Evolutionary conservation across 1,140 invertebrate species (phyloP).

Genomic region (Camponotus floridanus): DNA sequence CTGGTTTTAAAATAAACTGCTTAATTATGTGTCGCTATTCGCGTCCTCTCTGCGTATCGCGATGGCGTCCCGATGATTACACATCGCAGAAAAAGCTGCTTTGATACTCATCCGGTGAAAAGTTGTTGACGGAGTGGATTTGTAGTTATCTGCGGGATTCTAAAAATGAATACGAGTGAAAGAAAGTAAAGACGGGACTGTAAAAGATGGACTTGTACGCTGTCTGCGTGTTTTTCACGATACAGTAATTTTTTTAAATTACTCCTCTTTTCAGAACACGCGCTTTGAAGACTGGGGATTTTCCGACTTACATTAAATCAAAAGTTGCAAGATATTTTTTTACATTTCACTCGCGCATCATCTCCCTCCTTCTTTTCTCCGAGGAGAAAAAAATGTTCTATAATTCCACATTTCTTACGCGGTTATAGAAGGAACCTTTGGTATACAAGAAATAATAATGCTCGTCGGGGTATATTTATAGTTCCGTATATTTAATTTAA

Average conservation of each 20-base stretch:
- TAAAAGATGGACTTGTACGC: neutral
- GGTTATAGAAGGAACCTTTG: constrained; percentile 27
- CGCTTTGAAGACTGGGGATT: neutral
- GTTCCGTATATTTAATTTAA: constrained; percentile 44
- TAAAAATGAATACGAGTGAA: constrained; percentile 40
- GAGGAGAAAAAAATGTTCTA: neutral
- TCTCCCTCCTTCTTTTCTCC: too few relatives aligned
- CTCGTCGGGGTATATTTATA: constrained; percentile 39
- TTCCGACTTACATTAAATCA: neutral
- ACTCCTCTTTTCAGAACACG: constrained; percentile 21
- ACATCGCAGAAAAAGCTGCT: constrained; percentile 13
- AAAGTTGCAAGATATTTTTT: constrained; percentile 8
- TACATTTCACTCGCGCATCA: constrained; percentile 18
- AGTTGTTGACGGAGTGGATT: constrained; percentile 50
- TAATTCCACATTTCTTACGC: constrained; percentile 12
- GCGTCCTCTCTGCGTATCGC: neutral
- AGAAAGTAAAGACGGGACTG: neutral
- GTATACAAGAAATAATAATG: constrained; percentile 27
- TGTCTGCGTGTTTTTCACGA: neutral
- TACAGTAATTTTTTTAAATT: constrained; percentile 42
- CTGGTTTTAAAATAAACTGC: constrained; percentile 13
- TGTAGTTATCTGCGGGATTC: neutral
- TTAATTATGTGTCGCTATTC: constrained; percentile 47
- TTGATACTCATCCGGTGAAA: constrained; percentile 41
- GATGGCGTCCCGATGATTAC: constrained; percentile 44